Base-by-base conservation (phyloP, 37 sponge, comb jelly and placozoan species). In the Cliona cf. orientalis region DNA sequence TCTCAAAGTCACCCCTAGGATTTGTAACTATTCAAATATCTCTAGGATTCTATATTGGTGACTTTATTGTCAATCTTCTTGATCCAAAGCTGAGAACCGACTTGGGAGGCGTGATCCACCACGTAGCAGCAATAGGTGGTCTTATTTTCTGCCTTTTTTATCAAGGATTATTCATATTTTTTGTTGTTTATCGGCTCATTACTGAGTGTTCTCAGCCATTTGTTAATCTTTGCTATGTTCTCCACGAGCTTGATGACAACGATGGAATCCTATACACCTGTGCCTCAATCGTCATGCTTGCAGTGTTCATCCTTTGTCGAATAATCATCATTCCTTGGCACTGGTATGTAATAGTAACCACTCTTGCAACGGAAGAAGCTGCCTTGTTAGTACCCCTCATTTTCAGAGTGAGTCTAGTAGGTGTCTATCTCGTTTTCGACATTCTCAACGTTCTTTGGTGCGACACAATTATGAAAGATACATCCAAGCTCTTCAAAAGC, bases 381-480 rank as follows among this genome's bases (percentile, higher is more conserved):
- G 49, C 44, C 35, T n/a, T 19, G 34, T 39, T 64, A 34, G 59
- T 77, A 2, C 72, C 72, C 5, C 11, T 60, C 22, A 46, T 42
- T 28, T 55, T 80, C 1, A 79, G 56, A 44, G 49, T 61, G 31
- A 85, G 78, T 68, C 46, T 68, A 14, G 33, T 80, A 17, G 7
- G 68, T 26, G 74, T 41, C 32, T 90, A 79, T 36, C 17, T 40
- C 0, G 58, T 68, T 6, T 88, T 92, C 46, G 93, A 92, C 53
- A 1, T 88, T 1, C 75, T 92, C 42, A 92, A 92, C 57, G 2
- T 92, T 0, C 69, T 56, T 66, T 92, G 93, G 93, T 69, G 79
- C 28, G 39, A 44, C 46, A 92, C 84, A 66, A 88, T 92, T 76
- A 23, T 84, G 19, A 61, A 21, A 55, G 93, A n/a, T n/a, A n/a